Evolutionary conservation across 1,140 invertebrate species (phyloP).

Genomic region (Zaprionus africanus): DNA sequence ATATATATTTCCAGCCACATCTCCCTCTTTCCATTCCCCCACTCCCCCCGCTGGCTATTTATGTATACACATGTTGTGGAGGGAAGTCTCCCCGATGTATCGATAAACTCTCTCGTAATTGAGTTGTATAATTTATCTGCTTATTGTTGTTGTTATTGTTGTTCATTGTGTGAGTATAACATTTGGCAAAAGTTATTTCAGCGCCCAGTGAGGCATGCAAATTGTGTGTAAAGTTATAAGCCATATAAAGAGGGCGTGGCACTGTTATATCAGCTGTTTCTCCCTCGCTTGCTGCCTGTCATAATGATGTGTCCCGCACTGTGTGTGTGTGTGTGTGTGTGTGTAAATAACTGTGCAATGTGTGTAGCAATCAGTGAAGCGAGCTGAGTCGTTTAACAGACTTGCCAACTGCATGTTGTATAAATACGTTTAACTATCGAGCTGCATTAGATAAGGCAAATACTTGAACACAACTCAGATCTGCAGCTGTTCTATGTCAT

Average conservation of each 20-base stretch:
- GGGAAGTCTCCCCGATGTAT: constrained; percentile 16
- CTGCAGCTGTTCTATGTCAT: background rate
- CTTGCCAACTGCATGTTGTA: constrained; percentile 16
- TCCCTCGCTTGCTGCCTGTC: constrained; percentile 35
- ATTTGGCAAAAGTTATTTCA: constrained; percentile 66
- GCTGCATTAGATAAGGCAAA: background rate
- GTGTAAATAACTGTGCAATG: constrained; percentile 25
- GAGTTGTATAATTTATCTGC: constrained; percentile 61
- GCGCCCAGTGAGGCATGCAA: constrained; percentile 70
- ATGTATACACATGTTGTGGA: constrained; percentile 10
- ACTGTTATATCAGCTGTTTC: constrained; percentile 17
- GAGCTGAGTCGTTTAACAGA: constrained; percentile 10
- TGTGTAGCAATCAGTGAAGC: constrained; percentile 13
- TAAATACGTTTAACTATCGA: constrained; percentile 16
- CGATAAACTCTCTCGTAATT: constrained; percentile 44
- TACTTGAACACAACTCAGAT: background rate
- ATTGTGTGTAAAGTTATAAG: constrained; percentile 48
- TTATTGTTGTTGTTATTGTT: constrained; percentile 13
- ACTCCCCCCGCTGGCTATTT: background rate
- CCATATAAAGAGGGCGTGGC: constrained; percentile 17
- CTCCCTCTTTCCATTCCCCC: background rate
- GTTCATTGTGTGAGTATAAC: constrained; percentile 52
- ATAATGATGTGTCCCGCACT: constrained; percentile 30
- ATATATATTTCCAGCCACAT: constrained; percentile 13
- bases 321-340: constrained; percentile 4